Conservation (phyloP, 2,797 vertebrate genomes). For the Malurus leucopterus region DNA sequence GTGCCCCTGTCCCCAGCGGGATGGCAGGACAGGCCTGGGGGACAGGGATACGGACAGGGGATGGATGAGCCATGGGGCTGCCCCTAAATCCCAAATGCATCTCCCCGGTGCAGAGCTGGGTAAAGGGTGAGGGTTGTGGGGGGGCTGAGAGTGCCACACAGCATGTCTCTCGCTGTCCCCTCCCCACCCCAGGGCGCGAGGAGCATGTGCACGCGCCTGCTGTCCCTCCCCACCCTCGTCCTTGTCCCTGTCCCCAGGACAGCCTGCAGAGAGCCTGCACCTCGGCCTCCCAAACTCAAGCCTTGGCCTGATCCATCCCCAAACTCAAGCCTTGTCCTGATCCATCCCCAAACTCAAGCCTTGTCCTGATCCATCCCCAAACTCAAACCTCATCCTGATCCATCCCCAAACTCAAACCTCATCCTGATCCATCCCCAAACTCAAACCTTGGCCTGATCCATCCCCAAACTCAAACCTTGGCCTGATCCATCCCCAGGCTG, state of each 20-base stretch:
- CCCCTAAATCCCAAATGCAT: background rate
- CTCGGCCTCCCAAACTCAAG: background rate
- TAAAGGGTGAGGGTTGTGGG: background rate
- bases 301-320: no score
- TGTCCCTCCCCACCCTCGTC: background rate
- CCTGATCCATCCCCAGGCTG: background rate
- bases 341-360: no score
- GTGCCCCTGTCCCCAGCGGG: rapidly evolving
- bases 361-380: no score
- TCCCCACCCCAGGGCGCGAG: rapidly evolving
- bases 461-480: background rate
- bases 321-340: background rate
- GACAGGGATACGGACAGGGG: background rate
- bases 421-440: no score
- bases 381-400: no score
- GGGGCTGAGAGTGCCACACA: background rate
- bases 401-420: no score
- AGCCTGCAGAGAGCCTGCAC: background rate
- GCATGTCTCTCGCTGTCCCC: background rate
- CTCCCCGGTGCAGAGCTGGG: background rate
- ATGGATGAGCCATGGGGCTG: background rate
- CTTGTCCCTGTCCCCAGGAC: background rate
- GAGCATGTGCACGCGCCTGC: background rate
- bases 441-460: no score
- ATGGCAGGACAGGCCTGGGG: background rate